Evolutionary conservation across 2,888 invertebrate species (phyloP).

Genomic region (Folsomia manolachei): DNA sequence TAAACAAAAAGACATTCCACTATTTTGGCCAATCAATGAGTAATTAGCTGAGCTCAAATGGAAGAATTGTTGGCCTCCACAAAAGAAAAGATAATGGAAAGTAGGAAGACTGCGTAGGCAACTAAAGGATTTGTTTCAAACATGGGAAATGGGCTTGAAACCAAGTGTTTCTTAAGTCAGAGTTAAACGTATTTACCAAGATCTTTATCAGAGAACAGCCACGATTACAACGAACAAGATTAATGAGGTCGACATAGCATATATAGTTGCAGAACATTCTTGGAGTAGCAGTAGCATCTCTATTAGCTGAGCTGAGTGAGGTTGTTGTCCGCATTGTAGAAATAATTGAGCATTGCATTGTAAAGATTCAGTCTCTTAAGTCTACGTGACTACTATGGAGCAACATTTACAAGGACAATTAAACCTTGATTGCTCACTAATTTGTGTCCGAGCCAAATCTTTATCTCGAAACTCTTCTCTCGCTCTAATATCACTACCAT

Average conservation of each 20-base stretch:
- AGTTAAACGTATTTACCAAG: conserved; percentile 3
- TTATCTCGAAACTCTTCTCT: conserved; percentile 40
- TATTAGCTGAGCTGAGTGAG: not conserved
- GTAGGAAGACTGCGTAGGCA: too few species aligned
- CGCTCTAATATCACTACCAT: not conserved
- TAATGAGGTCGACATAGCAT: not conserved
- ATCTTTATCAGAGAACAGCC: conserved; percentile 4
- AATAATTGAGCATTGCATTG: conserved; percentile 18
- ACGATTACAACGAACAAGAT: conserved; percentile 5
- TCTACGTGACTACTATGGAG: conserved; percentile 46
- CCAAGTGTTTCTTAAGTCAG: not conserved
- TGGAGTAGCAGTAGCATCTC: too few species aligned
- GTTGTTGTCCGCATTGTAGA: not conserved
- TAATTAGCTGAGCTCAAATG: not conserved
- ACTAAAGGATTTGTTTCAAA: not conserved
- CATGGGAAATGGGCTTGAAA: not conserved
- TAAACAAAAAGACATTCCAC: too few species aligned
- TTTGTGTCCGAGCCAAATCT: conserved; percentile 51
- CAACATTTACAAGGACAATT: conserved; percentile 51
- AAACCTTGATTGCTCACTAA: conserved; percentile 52
- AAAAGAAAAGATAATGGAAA: not conserved
- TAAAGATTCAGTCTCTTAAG: conserved; percentile 32
- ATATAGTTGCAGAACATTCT: too few species aligned
- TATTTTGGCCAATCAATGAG: not conserved
- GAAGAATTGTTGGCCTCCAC: too few species aligned